These are phyloP conservation scores for Diogma glabrata DNA, from an alignment of 2,888 invertebrate genomes.

Conservation along the genomic window DNA sequence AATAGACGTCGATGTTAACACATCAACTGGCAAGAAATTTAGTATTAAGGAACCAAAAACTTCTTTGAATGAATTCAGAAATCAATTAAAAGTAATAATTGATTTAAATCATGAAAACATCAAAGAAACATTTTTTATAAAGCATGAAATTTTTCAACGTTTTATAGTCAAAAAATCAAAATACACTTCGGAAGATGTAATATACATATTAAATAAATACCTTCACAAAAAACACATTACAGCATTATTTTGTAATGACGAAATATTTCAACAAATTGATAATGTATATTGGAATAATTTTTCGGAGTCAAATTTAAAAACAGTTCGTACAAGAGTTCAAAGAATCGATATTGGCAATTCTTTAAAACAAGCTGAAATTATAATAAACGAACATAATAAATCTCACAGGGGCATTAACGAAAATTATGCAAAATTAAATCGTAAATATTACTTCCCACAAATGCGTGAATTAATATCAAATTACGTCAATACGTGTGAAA, in stretches of 20 bases:
- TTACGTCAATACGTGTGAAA: not conserved
- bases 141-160: not conserved
- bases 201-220: not conserved
- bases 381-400: slow-evolving; percentile 1
- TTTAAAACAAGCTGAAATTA: slow-evolving; percentile 1
- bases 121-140: not conserved
- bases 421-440: too few relatives aligned
- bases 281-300: not conserved
- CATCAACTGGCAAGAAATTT: too few relatives aligned
- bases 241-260: not conserved
- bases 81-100: not conserved
- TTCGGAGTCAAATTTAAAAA: not conserved
- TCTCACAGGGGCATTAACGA: not conserved
- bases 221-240: not conserved
- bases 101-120: not conserved
- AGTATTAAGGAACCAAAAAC: not conserved
- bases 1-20: not conserved
- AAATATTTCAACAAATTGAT: not conserved
- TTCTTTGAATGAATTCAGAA: not conserved
- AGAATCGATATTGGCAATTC: not conserved
- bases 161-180: not conserved
- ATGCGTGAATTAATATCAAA: not conserved
- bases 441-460: not conserved
- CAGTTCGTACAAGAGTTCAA: not conserved
- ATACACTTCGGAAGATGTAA: not conserved